A percentile compares a stretch with the other conserved stretches of the same genome.
Evolutionary conservation across 2,113 vertebrate species (phyloP).

Genomic region (Peromyscus maniculatus): DNA sequence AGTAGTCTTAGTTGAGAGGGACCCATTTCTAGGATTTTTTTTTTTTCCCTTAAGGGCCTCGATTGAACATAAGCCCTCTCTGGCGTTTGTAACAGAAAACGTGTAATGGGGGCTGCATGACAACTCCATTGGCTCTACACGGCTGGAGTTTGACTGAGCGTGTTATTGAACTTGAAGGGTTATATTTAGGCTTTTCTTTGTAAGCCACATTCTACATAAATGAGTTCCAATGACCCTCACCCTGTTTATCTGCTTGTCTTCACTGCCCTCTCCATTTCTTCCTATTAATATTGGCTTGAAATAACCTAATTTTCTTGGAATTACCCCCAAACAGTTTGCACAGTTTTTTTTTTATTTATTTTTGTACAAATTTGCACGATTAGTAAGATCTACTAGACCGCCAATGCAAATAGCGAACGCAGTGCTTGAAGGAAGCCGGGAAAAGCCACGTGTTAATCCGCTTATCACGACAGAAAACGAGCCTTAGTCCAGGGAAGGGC

Average conservation of each 20-base stretch:
- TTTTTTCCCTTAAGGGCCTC: slow-evolving; percentile 51
- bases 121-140: slow-evolving; percentile 51
- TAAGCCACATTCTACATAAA: slow-evolving; percentile 20
- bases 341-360: slow-evolving; percentile 65
- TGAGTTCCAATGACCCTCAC: slow-evolving; percentile 39
- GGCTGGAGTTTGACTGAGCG: slow-evolving; percentile 75
- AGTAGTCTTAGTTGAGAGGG: slow-evolving; percentile 45
- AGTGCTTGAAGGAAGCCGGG: slow-evolving; percentile 37
- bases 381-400: slow-evolving; percentile 76
- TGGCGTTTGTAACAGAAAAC: slow-evolving; percentile 39
- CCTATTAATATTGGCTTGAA: slow-evolving; percentile 49
- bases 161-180: slow-evolving; percentile 57
- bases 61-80: slow-evolving; percentile 13
- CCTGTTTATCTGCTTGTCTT: slow-evolving; percentile 21
- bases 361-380: slow-evolving; percentile 72
- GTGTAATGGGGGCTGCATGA: slow-evolving; percentile 46
- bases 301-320: slow-evolving; percentile 62
- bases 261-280: not conserved
- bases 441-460: slow-evolving; percentile 50
- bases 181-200: slow-evolving; percentile 66
- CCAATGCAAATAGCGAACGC: slow-evolving; percentile 79
- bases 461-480: slow-evolving; percentile 68
- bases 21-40: slow-evolving; percentile 1
- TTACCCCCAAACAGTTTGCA: slow-evolving; percentile 70
- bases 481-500: slow-evolving; percentile 32